Evolutionary conservation across 2,888 invertebrate species (phyloP), one percentile per base, ranked within the genome.

Genomic region (Erebia aethiops): DNA sequence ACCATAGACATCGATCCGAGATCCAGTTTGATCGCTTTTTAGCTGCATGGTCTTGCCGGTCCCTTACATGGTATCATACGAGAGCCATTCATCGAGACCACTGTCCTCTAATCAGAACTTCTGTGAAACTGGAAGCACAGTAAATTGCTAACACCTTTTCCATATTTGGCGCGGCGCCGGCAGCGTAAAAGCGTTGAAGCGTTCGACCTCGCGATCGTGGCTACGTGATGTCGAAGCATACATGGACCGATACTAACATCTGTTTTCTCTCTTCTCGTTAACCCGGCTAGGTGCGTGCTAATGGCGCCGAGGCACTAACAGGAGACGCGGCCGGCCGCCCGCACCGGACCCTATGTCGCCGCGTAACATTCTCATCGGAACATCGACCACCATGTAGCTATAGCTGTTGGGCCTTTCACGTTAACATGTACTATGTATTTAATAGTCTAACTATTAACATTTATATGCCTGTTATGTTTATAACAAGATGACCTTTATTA

Each of bases 271-370:
- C 94, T 95, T 95, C 95, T 95, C 94, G 95, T 95, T 95, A 95
- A 95, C 94, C 94, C 94, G 95, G 95, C 95, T 96, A 96, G 96
- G 96, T 95, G 96, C 95, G 96, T 96, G 96, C 96, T 96, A 96
- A 96, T 95, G 94, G 93, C 94, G 91, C 88, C 86, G 92, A 87
- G 91, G 92, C 89, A 92, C 89, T 93, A 93, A 93, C 91, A 82
- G 90, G 84, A 89, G 90, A 82, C 80, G 86, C 85, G 87, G 86
- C 85, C 86, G 87, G 83, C 84, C 87, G 82, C 84, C 80, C 82
- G 81, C 84, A 82, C 83, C 82, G 85, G 87, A 82, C 81, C 82
- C 81, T 82, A 77, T 79, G 87, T 83, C 89, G 87, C 85, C 88
- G 88, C 89, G 90, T 92, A 92, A 92, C 91, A 87, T 85, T 83